phyloP scores from a whole-genome alignment of 2,888 invertebrate genomes.

The Malthinus flaveolus region DNA sequence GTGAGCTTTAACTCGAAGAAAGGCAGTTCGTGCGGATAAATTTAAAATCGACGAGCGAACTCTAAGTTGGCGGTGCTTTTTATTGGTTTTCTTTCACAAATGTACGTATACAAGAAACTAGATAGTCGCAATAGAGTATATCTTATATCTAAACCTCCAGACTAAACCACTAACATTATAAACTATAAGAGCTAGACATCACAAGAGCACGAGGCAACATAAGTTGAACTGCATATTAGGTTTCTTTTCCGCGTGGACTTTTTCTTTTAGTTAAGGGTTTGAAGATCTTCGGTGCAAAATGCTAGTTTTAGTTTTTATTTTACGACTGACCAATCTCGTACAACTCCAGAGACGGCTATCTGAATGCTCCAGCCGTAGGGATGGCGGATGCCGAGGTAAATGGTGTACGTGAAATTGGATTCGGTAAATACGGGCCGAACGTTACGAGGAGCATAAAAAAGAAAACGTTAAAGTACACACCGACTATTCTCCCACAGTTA shows the following conservation, averaged over 20 bases:
- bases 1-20: not conserved
- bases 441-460: constrained; percentile 30
- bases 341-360: constrained; percentile 31
- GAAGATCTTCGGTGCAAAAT: constrained; percentile 20
- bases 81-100: constrained; percentile 3
- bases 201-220: too few relatives aligned
- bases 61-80: constrained; percentile 2
- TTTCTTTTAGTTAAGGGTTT: constrained; percentile 10
- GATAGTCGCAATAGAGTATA: constrained; percentile 10
- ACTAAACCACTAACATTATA: constrained; percentile 23
- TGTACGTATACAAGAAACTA: constrained; percentile 10
- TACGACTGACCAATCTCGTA: constrained; percentile 33
- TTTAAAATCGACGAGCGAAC: constrained; percentile 6
- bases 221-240: constrained; percentile 21
- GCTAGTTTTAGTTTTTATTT: constrained; percentile 29
- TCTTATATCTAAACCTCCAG: constrained; percentile 18
- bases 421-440: constrained; percentile 33
- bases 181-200: constrained; percentile 10
- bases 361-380: constrained; percentile 31
- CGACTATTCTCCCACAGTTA: constrained; percentile 19
- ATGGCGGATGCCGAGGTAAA: constrained; percentile 31
- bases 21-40: not conserved
- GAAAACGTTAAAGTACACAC: constrained; percentile 23
- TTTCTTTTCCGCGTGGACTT: constrained; percentile 7
- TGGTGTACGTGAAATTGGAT: constrained; percentile 35